Evolutionary conservation across 2,113 vertebrate genomes (phyloP).

Genomic region (Lasiurus cinereus): DNA sequence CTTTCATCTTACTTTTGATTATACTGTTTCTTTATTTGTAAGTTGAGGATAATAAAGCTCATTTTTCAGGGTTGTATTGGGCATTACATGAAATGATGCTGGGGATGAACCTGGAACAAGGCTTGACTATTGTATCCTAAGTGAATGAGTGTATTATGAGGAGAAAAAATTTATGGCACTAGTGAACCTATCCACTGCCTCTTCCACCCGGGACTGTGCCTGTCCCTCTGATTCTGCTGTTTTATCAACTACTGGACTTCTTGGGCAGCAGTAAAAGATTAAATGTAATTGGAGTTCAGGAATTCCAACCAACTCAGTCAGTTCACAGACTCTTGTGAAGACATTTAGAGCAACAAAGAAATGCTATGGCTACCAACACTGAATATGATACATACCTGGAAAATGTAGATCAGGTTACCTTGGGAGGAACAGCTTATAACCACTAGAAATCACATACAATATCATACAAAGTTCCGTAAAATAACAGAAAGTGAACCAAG

Average conservation of each 20-base stretch:
- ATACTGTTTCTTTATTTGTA: not conserved
- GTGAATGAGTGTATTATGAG: not conserved
- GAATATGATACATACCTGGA: not conserved
- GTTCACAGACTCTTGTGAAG: not conserved
- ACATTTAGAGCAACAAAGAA: not conserved
- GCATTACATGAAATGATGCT: not conserved
- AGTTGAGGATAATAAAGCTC: not conserved
- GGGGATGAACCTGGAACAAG: not conserved
- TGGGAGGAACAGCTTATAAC: not conserved
- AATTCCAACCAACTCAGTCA: not conserved
- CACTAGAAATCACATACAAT: not conserved
- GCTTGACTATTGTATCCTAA: not conserved
- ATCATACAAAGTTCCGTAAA: not conserved
- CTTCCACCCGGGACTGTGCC: not conserved
- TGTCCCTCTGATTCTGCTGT: not conserved
- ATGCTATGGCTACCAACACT: not conserved
- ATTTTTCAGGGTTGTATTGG: not conserved
- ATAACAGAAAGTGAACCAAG: not conserved
- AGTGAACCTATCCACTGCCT: not conserved
- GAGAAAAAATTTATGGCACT: not conserved
- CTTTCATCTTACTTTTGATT: not conserved
- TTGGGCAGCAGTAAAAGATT: not conserved
- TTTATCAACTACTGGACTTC: not conserved
- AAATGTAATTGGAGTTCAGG: not conserved
- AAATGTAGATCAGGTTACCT: not conserved